Percentiles rank a stretch among this genome's conserved stretches.
Conservation (phyloP, 1,140 invertebrate species). For the Ectropis grisescens region DNA sequence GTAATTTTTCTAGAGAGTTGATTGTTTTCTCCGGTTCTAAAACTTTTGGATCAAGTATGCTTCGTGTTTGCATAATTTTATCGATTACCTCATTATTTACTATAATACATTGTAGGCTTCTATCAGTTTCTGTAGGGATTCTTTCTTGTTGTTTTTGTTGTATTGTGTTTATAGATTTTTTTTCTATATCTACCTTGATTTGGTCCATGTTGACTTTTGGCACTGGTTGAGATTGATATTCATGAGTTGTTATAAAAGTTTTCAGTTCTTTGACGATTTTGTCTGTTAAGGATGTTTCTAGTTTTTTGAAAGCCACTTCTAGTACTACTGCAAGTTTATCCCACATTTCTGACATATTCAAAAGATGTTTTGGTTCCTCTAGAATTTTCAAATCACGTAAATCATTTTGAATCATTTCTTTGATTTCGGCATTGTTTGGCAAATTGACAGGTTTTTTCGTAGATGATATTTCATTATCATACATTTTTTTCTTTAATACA, state of each 20-base stretch:
- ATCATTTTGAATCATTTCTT: constrained; percentile 17
- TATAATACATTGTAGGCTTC: constrained; percentile 31
- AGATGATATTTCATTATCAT: constrained; percentile 4
- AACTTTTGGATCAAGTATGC: constrained; percentile 10
- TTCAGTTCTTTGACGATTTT: constrained; percentile 35
- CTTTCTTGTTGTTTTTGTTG: no score
- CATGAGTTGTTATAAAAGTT: constrained; percentile 1
- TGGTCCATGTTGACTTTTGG: constrained; percentile 1
- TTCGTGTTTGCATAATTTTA: constrained; percentile 24
- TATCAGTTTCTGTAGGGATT: constrained; percentile 11
- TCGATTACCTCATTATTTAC: constrained; percentile 32
- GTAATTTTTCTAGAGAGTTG: constrained; percentile 13
- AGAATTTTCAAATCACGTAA: constrained; percentile 20
- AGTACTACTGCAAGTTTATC: constrained; percentile 28
- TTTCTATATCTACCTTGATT: no score
- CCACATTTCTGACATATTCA: constrained; percentile 28
- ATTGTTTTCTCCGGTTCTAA: constrained; percentile 3
- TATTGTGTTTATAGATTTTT: no score
- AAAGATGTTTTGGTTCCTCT: constrained; percentile 13
- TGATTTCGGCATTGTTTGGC: constrained; percentile 25
- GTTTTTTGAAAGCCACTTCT: constrained; percentile 31
- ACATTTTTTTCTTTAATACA: constrained; percentile 19
- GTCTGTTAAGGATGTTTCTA: constrained; percentile 34
- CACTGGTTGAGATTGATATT: no score
- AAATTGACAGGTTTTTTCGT: constrained; percentile 16